Conservation (phyloP, 2,888 invertebrate species). For the Saturnia japonica region DNA sequence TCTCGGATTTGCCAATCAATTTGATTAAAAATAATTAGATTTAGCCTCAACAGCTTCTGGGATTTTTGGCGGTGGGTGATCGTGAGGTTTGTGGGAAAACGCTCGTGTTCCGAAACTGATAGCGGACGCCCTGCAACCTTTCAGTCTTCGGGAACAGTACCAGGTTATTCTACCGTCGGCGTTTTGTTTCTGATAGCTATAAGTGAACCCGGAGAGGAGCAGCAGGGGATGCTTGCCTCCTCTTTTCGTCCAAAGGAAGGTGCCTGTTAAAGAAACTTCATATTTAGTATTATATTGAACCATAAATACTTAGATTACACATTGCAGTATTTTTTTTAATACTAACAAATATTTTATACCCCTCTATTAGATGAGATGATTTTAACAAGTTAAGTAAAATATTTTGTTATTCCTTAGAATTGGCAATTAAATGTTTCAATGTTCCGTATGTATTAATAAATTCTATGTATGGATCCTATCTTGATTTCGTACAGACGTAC, state of each 20-base stretch:
- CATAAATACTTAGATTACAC: not conserved
- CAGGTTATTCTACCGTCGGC: slow-evolving; percentile 71
- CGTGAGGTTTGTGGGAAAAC: slow-evolving; percentile 56
- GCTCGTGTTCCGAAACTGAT: slow-evolving; percentile 60
- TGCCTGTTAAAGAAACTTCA: slow-evolving; percentile 49
- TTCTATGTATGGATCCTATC: too few species aligned
- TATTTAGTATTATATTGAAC: not conserved
- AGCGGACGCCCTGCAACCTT: slow-evolving; percentile 70
- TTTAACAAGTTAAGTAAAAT: not conserved
- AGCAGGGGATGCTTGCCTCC: slow-evolving; percentile 73
- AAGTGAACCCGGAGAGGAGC: slow-evolving; percentile 64
- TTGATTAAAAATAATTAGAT: slow-evolving; percentile 13
- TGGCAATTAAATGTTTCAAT: not conserved
- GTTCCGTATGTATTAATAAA: too few species aligned
- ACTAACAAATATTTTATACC: not conserved
- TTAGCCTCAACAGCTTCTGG: slow-evolving; percentile 32
- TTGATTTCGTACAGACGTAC: too few species aligned
- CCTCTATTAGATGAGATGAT: not conserved
- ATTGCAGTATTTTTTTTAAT: not conserved
- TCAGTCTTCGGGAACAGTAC: slow-evolving; percentile 73
- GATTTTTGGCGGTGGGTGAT: slow-evolving; percentile 63
- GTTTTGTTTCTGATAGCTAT: slow-evolving; percentile 73
- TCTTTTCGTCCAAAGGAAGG: slow-evolving; percentile 70
- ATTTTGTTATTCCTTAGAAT: not conserved
- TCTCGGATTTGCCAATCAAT: not conserved